Percentiles rank a stretch among this genome's conserved stretches.
These are phyloP conservation scores for Pseudomyrmex pallidus DNA, from an alignment of 1,140 invertebrate species.

Conservation along the genomic window DNA sequence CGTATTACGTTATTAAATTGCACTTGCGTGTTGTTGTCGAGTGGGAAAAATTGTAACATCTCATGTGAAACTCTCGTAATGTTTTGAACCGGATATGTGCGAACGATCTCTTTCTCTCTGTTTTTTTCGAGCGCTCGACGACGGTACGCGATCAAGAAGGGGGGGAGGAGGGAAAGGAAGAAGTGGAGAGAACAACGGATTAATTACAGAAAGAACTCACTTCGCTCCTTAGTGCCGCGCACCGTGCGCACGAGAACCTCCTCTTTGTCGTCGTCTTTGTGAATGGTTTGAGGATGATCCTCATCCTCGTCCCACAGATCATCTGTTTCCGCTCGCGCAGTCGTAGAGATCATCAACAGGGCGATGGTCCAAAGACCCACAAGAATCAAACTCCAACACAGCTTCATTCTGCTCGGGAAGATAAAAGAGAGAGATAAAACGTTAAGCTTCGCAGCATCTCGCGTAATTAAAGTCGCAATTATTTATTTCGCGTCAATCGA, in stretches of 20 bases:
- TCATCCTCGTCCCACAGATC: constrained; percentile 87
- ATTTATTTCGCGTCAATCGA: constrained; percentile 45
- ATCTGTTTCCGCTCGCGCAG: constrained; percentile 75
- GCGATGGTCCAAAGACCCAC: constrained; percentile 77
- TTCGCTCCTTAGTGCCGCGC: constrained; percentile 90
- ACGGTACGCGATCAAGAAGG: too few species aligned
- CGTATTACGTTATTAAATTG: too few species aligned
- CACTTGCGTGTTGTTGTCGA: too few species aligned
- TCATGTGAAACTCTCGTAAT: too few species aligned
- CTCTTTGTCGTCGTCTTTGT: constrained; percentile 81
- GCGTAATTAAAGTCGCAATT: constrained; percentile 31
- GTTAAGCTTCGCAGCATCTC: constrained; percentile 13
- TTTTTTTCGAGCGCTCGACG: too few species aligned
- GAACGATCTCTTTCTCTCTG: too few species aligned
- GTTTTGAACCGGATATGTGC: too few species aligned
- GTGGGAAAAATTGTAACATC: too few species aligned
- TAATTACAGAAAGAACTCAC: constrained; percentile 73
- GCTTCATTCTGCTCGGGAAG: constrained; percentile 80
- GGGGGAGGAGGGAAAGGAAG: too few species aligned
- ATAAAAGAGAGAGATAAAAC: constrained; percentile 62
- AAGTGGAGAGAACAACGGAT: constrained; percentile 20
- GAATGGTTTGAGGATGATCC: too few species aligned
- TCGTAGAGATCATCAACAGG: constrained; percentile 78
- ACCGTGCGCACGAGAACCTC: constrained; percentile 91
- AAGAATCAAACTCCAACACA: constrained; percentile 83